A percentile compares a stretch with the other conserved stretches of the same genome.
Conservation (phyloP, 2,113 vertebrate genomes). For the Zingel zingel region DNA sequence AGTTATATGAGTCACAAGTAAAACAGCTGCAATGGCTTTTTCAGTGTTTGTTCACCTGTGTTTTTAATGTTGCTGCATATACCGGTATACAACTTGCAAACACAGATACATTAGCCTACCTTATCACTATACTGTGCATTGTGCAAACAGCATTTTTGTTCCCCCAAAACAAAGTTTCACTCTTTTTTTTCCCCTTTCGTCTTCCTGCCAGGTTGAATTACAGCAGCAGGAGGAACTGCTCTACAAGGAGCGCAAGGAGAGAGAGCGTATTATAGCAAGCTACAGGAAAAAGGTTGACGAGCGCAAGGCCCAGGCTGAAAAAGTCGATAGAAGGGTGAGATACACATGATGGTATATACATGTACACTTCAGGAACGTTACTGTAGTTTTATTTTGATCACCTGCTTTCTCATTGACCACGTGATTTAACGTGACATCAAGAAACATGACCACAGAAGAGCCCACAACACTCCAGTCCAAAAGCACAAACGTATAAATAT, state of each 20-base stretch:
- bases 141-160: background rate
- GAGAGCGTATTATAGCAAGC: conserved; percentile 80
- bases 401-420: background rate
- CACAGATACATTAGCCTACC: background rate
- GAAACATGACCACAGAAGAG: background rate
- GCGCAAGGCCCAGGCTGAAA: conserved; percentile 82
- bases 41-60: background rate
- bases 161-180: background rate
- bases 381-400: background rate
- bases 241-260: conserved; percentile 84
- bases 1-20: background rate
- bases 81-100: background rate
- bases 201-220: conserved; percentile 83
- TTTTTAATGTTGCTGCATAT: background rate
- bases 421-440: conserved; percentile 6
- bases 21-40: background rate
- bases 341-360: background rate
- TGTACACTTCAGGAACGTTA: background rate
- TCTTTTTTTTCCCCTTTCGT: background rate
- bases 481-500: no score
- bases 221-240: conserved; percentile 85
- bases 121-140: background rate
- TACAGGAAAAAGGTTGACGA: conserved; percentile 87
- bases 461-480: background rate
- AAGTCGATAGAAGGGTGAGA: conserved; percentile 85